Evolutionary conservation across 1,140 invertebrate genomes (phyloP).

Genomic region (Brachionus rotundiformis): DNA sequence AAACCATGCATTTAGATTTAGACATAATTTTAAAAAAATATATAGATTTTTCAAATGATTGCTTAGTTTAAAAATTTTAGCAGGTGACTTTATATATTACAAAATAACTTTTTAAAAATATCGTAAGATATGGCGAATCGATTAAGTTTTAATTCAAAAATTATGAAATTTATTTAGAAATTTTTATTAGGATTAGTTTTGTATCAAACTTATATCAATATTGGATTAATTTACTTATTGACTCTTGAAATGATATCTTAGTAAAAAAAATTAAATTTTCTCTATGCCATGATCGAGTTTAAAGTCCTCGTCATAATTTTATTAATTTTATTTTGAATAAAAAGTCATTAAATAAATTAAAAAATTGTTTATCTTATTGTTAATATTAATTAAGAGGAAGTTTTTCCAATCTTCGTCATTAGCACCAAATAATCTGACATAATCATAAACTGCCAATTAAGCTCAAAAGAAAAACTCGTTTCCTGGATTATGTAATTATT

Average conservation of each 20-base stretch:
- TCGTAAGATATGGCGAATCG: not conserved
- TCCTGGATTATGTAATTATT: not conserved
- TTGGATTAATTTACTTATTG: too few relatives aligned
- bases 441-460: not conserved
- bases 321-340: too few relatives aligned
- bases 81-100: not conserved
- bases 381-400: not conserved
- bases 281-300: too few relatives aligned
- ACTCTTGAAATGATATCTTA: too few relatives aligned
- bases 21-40: not conserved
- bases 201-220: too few relatives aligned
- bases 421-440: not conserved
- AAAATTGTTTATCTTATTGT: too few relatives aligned
- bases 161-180: too few relatives aligned
- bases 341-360: too few relatives aligned
- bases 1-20: not conserved
- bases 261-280: too few relatives aligned
- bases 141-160: not conserved
- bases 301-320: too few relatives aligned
- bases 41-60: not conserved
- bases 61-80: not conserved
- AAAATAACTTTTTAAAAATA: not conserved
- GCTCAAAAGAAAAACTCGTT: too few relatives aligned
- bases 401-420: not conserved
- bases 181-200: too few relatives aligned